Evolutionary conservation across 2,888 invertebrate species (phyloP), one percentile per base, ranked within the genome.

Genomic region (Pyrrhopygopsis socrates): DNA sequence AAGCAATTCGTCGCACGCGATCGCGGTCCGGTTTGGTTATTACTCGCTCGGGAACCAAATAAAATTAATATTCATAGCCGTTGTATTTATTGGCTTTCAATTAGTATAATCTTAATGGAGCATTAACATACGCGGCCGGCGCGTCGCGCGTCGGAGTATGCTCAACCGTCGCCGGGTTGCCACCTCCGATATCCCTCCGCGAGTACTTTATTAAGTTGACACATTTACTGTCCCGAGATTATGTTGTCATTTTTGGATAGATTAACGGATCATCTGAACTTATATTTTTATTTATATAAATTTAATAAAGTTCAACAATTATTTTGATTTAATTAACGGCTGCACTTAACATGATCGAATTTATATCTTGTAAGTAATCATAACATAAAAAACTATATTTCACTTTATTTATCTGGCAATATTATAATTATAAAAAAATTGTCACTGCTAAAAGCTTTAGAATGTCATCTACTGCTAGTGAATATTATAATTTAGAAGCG

Each of bases 71-170:
- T 97, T 98, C 98, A 98, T 98, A 97, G 98, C 97, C 96, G 97
- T 97, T 97, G 97, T 98, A 98, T 98, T 98, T 98, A 98, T 98
- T 98, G 98, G 97, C 98, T 97, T 98, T 98, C 98, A 98, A 98
- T 98, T 98, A 98, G 98, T 97, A 97, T 98, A 97, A 98, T 98
- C 98, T 97, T 98, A 97, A 98, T 98, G 97, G 98, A 97, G 97
- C 97, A 97, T 98, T 98, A 97, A 97, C 97, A 97, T 97, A 97
- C 96, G 97, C 96, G 97, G 97, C 67, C 96, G 97, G 96, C 96
- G 96, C 96, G 97, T 94, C 93, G 96, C 96, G 96, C 96, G 97
- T 94, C 93, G 94, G 94, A 95, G 95, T 95, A 95, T 96, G 96
- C 96, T 96, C 95, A 95, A 95, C 95, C 93, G 94, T 86, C 91